phyloP scores from a whole-genome alignment of 2,113 vertebrate species.

The Grallaria varia region DNA sequence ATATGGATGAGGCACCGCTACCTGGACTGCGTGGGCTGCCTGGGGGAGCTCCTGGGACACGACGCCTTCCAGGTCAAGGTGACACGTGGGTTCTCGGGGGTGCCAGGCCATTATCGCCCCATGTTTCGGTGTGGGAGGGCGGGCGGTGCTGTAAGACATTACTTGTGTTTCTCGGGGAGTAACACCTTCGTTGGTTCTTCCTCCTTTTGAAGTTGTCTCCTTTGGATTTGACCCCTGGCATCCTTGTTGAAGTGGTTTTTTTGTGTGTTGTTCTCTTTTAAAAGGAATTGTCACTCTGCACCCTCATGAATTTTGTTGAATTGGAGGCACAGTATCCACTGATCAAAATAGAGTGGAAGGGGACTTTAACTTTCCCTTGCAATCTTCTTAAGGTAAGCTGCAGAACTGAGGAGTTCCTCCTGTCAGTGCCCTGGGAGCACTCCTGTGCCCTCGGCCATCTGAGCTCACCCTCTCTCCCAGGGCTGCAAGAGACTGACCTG shows the following conservation, averaged over 20 bases:
- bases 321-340: constrained; percentile 82
- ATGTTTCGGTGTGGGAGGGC: fast-evolving
- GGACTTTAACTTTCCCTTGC: constrained; percentile 83
- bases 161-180: fast-evolving
- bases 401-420: not conserved
- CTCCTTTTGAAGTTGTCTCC: not conserved
- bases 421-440: fast-evolving
- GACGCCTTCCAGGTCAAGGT: constrained; percentile 80
- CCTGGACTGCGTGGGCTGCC: constrained; percentile 75
- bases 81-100: fast-evolving
- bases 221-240: not conserved
- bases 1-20: constrained; percentile 93
- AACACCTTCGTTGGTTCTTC: fast-evolving
- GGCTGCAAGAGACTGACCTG: not conserved
- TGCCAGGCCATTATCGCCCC: fast-evolving
- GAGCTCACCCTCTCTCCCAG: not conserved
- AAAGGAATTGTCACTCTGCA: constrained; percentile 82
- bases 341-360: constrained; percentile 82
- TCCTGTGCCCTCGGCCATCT: fast-evolving
- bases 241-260: not conserved
- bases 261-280: not conserved
- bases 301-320: constrained; percentile 87
- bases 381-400: constrained; percentile 80
- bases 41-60: constrained; percentile 81
- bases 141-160: fast-evolving